These are phyloP conservation scores for Brotula barbata DNA, from an alignment of 2,797 vertebrate species.

Conservation along the genomic window DNA sequence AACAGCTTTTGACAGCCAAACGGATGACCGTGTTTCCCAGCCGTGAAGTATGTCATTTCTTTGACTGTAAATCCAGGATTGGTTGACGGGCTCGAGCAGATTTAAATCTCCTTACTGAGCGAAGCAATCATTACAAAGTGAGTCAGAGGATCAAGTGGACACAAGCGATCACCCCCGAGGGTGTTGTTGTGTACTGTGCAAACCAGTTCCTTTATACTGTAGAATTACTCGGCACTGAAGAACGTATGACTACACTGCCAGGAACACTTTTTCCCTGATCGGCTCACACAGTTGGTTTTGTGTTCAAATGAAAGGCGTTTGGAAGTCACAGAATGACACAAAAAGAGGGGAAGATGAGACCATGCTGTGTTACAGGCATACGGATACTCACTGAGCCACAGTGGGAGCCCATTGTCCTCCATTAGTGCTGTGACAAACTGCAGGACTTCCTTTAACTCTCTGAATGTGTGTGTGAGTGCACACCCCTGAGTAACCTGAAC, in stretches of 20 bases:
- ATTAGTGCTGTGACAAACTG: neutral
- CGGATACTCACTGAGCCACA: neutral
- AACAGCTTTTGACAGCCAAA: constrained; percentile 14
- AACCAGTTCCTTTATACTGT: constrained; percentile 17
- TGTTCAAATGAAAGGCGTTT: neutral
- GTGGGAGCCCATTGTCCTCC: neutral
- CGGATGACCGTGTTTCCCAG: constrained; percentile 14
- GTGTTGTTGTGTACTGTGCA: constrained; percentile 38
- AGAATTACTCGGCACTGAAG: constrained; percentile 18
- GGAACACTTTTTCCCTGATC: constrained; percentile 8
- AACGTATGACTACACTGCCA: constrained; percentile 20
- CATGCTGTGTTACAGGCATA: neutral
- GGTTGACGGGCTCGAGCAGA: constrained; percentile 49
- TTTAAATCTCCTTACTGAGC: constrained; percentile 72
- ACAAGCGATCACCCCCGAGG: constrained; percentile 46
- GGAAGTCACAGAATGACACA: no score
- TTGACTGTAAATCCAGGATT: constrained; percentile 62
- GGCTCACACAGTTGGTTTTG: constrained; percentile 17
- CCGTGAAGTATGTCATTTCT: constrained; percentile 35
- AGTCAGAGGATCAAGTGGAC: constrained; percentile 65
- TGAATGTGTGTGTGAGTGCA: neutral
- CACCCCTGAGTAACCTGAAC: neutral
- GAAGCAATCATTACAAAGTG: constrained; percentile 72
- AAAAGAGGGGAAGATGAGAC: neutral
- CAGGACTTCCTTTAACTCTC: neutral